Conservation (phyloP, 2,888 invertebrate genomes). For the Noctua janthe region DNA sequence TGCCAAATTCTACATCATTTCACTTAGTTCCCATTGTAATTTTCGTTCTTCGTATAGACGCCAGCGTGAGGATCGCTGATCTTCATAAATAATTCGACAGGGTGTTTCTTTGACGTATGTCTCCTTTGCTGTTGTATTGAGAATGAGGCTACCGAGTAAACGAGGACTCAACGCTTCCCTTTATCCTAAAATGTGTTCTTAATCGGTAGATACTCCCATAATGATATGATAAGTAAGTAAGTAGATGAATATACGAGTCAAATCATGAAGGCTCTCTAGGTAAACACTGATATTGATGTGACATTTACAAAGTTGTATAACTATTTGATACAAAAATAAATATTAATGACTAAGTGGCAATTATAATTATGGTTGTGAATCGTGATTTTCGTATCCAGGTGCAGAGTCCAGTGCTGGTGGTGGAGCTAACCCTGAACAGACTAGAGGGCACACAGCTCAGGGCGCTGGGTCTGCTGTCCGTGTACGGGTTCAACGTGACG, state of each 20-base stretch:
- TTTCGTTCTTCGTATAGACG: constrained; percentile 50
- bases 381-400: constrained; percentile 77
- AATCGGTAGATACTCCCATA: background rate
- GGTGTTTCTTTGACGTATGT: constrained; percentile 61
- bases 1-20: constrained; percentile 67
- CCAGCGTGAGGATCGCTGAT: constrained; percentile 41
- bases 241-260: background rate
- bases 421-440: constrained; percentile 93
- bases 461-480: constrained; percentile 94
- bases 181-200: background rate
- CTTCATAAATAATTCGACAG: constrained; percentile 76
- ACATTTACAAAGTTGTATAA: too few species aligned
- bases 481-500: constrained; percentile 98
- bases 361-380: background rate
- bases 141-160: background rate
- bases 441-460: constrained; percentile 95
- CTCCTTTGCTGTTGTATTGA: constrained; percentile 44
- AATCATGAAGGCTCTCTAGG: background rate
- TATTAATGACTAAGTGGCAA: background rate
- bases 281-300: background rate
- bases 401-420: constrained; percentile 94
- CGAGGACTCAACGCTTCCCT: background rate
- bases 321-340: too few species aligned
- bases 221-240: background rate
- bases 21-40: background rate